phyloP scores from a whole-genome alignment of 2,888 invertebrate genomes.

The Steinernema scapterisci region DNA sequence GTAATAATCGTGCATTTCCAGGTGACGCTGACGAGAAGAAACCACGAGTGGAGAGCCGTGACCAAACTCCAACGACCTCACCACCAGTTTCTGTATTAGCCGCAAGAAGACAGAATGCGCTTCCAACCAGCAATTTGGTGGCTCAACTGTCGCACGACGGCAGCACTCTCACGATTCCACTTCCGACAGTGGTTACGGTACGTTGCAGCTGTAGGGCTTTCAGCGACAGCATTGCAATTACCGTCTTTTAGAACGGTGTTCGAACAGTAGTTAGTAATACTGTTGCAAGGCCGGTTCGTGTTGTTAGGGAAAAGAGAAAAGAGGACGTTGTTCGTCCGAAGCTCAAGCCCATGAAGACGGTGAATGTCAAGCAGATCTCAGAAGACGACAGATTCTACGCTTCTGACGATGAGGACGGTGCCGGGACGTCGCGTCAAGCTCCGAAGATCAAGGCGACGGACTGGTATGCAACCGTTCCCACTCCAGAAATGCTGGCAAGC shows the following conservation, averaged over 20 bases:
- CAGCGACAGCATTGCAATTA: constrained; percentile 6
- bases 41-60: not conserved
- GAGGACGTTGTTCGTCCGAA: no score
- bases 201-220: not conserved
- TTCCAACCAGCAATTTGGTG: constrained; percentile 13
- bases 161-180: no score
- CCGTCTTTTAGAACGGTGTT: constrained; percentile 25
- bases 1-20: not conserved
- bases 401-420: not conserved
- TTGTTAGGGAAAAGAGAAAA: not conserved
- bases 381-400: constrained; percentile 2
- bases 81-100: not conserved
- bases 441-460: not conserved
- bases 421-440: not conserved
- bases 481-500: not conserved
- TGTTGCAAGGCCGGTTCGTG: not conserved
- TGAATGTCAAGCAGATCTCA: not conserved
- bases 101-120: constrained; percentile 10
- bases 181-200: not conserved
- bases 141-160: not conserved
- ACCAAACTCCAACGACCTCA: constrained; percentile 5
- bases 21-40: not conserved
- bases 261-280: not conserved
- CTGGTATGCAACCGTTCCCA: not conserved
- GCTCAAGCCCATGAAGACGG: not conserved